Evolutionary conservation across 2,113 vertebrate genomes (phyloP).

Genomic region (Telmatochromis sp.): DNA sequence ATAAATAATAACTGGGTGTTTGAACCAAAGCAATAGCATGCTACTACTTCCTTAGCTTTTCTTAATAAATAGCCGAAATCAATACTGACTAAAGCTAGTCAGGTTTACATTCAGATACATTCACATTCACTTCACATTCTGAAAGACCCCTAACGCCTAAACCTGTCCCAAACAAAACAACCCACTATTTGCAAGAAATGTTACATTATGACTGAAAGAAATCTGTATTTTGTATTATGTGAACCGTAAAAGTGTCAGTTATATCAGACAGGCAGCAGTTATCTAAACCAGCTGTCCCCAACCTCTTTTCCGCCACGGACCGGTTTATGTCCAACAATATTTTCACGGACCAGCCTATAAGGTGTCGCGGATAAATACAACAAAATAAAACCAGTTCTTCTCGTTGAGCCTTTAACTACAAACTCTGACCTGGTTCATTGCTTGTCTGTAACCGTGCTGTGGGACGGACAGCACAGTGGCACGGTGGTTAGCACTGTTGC

Average conservation of each 20-base stretch:
- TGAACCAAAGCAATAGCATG: background rate
- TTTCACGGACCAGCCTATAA: background rate
- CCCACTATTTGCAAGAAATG: background rate
- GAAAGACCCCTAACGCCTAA: background rate
- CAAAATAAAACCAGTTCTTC: background rate
- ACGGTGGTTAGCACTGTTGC: too few relatives aligned
- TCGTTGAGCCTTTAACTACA: too few relatives aligned
- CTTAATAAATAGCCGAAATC: background rate
- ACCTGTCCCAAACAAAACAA: background rate
- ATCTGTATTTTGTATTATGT: background rate
- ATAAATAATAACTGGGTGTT: background rate
- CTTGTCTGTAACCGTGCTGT: too few relatives aligned
- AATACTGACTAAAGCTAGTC: background rate
- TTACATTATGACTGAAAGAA: background rate
- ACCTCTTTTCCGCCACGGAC: fast-evolving
- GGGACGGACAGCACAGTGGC: too few relatives aligned
- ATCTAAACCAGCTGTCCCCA: fast-evolving
- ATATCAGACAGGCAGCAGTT: background rate
- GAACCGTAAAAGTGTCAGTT: fast-evolving
- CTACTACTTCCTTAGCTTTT: background rate
- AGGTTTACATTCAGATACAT: background rate
- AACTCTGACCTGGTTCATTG: too few relatives aligned
- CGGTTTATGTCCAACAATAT: background rate
- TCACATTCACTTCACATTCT: too few relatives aligned
- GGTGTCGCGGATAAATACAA: background rate